Base-by-base conservation (phyloP, 2,797 vertebrate genomes). In the Chiroxiphia lanceolata region DNA sequence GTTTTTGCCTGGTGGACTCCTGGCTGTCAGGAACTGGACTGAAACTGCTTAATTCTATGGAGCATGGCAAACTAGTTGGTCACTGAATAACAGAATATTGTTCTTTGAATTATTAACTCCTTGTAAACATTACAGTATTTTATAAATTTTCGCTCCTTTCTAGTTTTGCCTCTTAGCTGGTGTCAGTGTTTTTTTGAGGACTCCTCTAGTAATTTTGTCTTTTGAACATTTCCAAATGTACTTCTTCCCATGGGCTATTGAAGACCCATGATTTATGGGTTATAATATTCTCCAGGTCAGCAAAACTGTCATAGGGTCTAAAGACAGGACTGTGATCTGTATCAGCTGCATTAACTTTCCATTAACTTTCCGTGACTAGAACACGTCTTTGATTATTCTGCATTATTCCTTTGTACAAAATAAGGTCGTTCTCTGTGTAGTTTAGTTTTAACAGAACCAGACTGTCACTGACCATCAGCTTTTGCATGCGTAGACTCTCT, bases 401-500 rank as follows among this genome's bases (percentile, higher is more conserved):
- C 83, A 72, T 92, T 95, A 92, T 92, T 94, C 84, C 42, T 95
- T 92, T 69, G 42, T 89, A 68, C n/a, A 68, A 89, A 95, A 95
- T 94, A 89, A 94, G 83, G 83, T 88, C 5, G 0, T 94, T 96
- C 78, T 80, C 60, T 65, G 64, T 87, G 69, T 92, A 75, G 78
- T 96, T 93, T 68, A 91, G 71, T 95, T 97, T 95, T 91, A 92
- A 81, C 53, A 83, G 89, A 94, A 82, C 70, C 51, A 93, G 80
- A 82, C 86, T 94, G 59, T 79, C 87, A 56, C 92, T 96, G 96
- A 92, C 93, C 96, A 89, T 90, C 86, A 87, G 48, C 45, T 92
- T 97, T 94, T 95, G 94, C 90, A 95, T 95, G 88, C 94, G 48
- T 33, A 92, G 85, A 36, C 74, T 94, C 80, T 91, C 74, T 89